These are phyloP conservation scores for Bhutanitis thaidina DNA, from an alignment of 2,888 invertebrate genomes.

Conservation along the genomic window DNA sequence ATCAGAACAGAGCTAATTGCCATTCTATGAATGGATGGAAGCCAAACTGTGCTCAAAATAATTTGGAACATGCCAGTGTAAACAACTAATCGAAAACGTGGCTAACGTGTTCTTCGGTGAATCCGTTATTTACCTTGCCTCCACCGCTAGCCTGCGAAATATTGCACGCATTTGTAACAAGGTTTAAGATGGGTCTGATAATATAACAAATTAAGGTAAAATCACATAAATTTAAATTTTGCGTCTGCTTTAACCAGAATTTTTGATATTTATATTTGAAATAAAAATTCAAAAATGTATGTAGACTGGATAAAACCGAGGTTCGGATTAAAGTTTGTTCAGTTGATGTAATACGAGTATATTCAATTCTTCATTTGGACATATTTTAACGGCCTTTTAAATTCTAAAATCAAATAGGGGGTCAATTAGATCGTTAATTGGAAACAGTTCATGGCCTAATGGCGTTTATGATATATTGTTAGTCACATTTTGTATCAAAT, in stretches of 20 bases:
- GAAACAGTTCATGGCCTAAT: background rate
- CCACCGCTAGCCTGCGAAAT: conserved; percentile 74
- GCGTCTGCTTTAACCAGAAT: too few species aligned
- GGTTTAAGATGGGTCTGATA: background rate
- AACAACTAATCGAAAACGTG: conserved; percentile 45
- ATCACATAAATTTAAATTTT: too few species aligned
- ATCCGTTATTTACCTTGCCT: conserved; percentile 66
- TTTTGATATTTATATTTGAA: too few species aligned
- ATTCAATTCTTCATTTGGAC: too few species aligned
- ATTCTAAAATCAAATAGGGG: too few species aligned
- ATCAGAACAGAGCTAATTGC: conserved; percentile 14
- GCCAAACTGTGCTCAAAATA: conserved; percentile 37
- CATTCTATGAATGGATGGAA: conserved; percentile 44
- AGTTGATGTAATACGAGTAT: too few species aligned
- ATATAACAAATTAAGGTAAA: background rate
- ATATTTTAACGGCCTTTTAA: too few species aligned
- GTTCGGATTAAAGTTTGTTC: too few species aligned
- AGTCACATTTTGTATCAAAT: conserved; percentile 25
- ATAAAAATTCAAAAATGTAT: too few species aligned
- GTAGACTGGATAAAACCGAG: too few species aligned
- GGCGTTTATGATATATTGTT: conserved; percentile 23
- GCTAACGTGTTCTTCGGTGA: conserved; percentile 34
- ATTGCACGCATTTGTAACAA: conserved; percentile 28
- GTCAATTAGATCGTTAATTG: conserved; percentile 7
- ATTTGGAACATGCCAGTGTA: conserved; percentile 55